Evolutionary conservation across 1,140 invertebrate species (phyloP).

Genomic region (Papilio xuthus): DNA sequence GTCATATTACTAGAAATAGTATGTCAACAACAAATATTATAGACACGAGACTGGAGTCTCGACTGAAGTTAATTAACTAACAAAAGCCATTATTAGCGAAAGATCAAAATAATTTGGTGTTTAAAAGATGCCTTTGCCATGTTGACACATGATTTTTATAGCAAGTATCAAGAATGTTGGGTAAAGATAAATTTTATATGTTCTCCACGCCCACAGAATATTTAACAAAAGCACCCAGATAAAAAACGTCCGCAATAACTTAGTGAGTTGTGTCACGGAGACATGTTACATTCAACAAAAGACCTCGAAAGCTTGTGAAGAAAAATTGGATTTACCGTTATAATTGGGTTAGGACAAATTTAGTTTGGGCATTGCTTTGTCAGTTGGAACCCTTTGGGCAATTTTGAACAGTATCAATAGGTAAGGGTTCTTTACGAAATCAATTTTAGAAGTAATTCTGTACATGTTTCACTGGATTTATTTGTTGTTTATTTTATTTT

Average conservation of each 20-base stretch:
- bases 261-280: constrained; percentile 20
- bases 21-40: too few species aligned
- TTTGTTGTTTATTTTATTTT: neutral
- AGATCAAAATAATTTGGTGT: too few species aligned
- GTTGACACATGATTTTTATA: neutral
- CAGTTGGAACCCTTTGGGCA: constrained; percentile 16
- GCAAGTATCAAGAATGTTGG: neutral
- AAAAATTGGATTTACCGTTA: constrained; percentile 24
- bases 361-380: constrained; percentile 18
- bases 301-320: neutral
- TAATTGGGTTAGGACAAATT: constrained; percentile 25
- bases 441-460: neutral
- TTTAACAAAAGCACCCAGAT: neutral
- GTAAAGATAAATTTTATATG: constrained; percentile 1
- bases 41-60: too few species aligned
- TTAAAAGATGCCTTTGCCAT: neutral
- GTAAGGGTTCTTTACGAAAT: constrained; percentile 8
- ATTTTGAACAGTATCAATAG: constrained; percentile 10
- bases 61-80: neutral
- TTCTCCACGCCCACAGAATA: neutral
- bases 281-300: constrained; percentile 22
- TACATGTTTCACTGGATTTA: constrained; percentile 2
- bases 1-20: too few species aligned
- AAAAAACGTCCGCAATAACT: constrained; percentile 19
- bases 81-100: too few species aligned